These are phyloP conservation scores for Thalassarche chlororhynchos DNA, from an alignment of 2,113 vertebrate species.

Conservation along the genomic window DNA sequence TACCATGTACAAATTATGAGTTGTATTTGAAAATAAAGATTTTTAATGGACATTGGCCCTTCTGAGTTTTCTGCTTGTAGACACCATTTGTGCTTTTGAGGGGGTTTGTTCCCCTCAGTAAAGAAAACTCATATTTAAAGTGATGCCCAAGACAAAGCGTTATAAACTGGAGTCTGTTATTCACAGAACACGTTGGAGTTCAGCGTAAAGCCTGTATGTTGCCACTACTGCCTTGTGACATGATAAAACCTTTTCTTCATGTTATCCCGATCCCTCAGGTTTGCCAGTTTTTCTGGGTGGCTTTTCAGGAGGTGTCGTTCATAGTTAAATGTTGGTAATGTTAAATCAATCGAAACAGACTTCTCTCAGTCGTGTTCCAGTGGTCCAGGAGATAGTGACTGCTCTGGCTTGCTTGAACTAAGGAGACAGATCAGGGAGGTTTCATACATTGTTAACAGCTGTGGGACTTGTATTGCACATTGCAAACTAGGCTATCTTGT, in stretches of 20 bases:
- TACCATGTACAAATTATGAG: constrained; percentile 63
- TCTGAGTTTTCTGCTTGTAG: constrained; percentile 43
- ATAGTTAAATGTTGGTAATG: not conserved
- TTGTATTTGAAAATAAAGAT: constrained; percentile 71
- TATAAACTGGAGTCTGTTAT: not conserved
- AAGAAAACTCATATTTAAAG: constrained; percentile 19
- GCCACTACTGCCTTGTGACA: not conserved
- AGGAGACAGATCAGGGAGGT: not conserved
- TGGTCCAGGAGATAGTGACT: not conserved
- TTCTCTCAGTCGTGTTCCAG: not conserved
- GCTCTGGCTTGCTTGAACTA: not conserved
- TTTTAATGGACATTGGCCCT: constrained; percentile 50
- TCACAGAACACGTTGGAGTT: not conserved
- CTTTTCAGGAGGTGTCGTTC: not conserved
- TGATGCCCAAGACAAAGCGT: not conserved
- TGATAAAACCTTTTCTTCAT: not conserved
- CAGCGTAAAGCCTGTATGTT: not conserved
- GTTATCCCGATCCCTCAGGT: not conserved
- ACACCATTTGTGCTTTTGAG: not conserved
- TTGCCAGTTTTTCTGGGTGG: not conserved
- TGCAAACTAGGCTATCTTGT: not conserved
- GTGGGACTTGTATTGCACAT: not conserved
- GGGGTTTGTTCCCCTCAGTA: not conserved
- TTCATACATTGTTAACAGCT: not conserved
- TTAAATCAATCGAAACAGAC: not conserved